Conservation (phyloP, 2,888 invertebrate species). For the Xylocampa areola region DNA sequence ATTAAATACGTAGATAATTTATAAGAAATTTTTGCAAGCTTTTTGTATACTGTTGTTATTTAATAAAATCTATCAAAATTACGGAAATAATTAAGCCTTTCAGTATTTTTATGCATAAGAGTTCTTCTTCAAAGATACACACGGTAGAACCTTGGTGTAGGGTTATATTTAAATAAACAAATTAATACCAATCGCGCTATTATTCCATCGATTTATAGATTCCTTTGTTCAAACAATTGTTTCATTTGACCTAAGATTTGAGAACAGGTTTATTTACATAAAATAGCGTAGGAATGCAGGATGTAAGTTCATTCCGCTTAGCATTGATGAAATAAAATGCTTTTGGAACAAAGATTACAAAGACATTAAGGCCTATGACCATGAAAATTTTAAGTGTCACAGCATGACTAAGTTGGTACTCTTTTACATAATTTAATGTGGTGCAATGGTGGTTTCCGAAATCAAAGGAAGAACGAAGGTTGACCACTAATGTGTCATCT, state of each 20-base stretch:
- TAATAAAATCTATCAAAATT: neutral
- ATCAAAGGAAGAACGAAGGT: neutral
- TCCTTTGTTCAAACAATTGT: slow-evolving; percentile 31
- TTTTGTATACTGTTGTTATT: neutral
- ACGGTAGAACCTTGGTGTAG: slow-evolving; percentile 28
- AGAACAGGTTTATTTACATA: slow-evolving; percentile 38
- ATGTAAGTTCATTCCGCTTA: slow-evolving; percentile 5
- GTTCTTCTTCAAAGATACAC: too few relatives aligned
- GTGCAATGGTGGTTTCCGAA: slow-evolving; percentile 14
- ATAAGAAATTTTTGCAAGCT: too few relatives aligned
- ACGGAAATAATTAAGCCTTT: too few relatives aligned
- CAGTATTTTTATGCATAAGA: too few relatives aligned
- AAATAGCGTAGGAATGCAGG: slow-evolving; percentile 8
- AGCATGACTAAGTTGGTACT: slow-evolving; percentile 18
- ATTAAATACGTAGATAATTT: too few relatives aligned
- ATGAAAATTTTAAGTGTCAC: slow-evolving; percentile 27
- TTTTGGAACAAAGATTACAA: slow-evolving; percentile 7
- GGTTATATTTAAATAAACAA: slow-evolving; percentile 35
- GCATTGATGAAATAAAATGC: slow-evolving; percentile 9
- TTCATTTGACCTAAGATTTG: slow-evolving; percentile 32
- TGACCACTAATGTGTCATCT: neutral
- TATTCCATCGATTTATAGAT: slow-evolving; percentile 40
- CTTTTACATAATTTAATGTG: slow-evolving; percentile 9
- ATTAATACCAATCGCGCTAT: slow-evolving; percentile 23
- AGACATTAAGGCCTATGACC: slow-evolving; percentile 10